Conservation (phyloP, 2,113 vertebrate genomes). For the Condylura cristata region DNA sequence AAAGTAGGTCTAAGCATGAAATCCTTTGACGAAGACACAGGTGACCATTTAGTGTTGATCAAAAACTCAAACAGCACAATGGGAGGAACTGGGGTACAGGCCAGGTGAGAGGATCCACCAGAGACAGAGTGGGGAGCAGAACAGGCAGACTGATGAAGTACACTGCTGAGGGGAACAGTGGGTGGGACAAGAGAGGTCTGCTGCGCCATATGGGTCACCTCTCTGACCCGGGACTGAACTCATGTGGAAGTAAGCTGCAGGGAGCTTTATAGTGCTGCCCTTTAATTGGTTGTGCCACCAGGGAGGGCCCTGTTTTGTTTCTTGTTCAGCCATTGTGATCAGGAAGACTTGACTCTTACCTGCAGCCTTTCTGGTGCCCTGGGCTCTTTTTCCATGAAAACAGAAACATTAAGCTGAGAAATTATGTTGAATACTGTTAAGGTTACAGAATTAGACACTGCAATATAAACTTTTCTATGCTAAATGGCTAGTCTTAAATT, state of each 20-base stretch:
- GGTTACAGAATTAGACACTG: background rate
- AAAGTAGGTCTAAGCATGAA: background rate
- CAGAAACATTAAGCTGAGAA: background rate
- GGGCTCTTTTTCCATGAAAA: background rate
- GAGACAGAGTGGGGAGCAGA: too few relatives aligned
- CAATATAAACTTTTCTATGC: background rate
- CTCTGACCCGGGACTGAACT: too few relatives aligned
- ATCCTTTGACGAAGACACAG: background rate
- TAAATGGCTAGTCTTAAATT: background rate
- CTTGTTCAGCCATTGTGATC: background rate
- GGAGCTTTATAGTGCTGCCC: too few relatives aligned
- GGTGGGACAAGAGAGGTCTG: too few relatives aligned
- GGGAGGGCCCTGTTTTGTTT: too few relatives aligned
- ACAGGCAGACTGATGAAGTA: too few relatives aligned
- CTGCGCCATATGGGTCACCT: too few relatives aligned
- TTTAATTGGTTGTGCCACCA: too few relatives aligned
- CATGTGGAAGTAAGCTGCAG: too few relatives aligned
- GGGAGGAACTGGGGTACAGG: too few relatives aligned
- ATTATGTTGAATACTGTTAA: background rate
- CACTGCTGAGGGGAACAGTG: too few relatives aligned
- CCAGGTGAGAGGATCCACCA: too few relatives aligned
- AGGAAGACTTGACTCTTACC: background rate
- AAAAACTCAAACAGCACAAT: background rate
- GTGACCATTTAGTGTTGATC: background rate
- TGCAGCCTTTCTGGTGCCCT: background rate